These are phyloP conservation scores for Helicoverpa zea DNA, from an alignment of 1,140 invertebrate genomes.

Conservation along the genomic window DNA sequence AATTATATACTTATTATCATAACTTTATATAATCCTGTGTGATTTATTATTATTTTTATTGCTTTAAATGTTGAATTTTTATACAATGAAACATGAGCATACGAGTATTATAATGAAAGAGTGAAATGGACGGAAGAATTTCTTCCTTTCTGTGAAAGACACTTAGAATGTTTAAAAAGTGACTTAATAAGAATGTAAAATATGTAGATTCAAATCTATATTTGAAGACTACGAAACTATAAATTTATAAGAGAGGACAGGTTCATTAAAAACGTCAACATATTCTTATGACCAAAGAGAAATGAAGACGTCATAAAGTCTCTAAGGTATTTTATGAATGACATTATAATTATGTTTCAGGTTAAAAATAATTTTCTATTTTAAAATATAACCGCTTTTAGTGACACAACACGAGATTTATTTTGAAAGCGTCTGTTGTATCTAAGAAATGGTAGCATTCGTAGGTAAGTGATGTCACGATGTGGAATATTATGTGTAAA, in stretches of 20 bases:
- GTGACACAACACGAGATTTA: neutral
- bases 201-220: neutral
- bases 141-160: too few relatives aligned
- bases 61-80: too few relatives aligned
- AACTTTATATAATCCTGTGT: neutral
- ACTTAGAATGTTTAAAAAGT: too few relatives aligned
- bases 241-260: neutral
- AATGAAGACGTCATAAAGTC: conserved; percentile 14
- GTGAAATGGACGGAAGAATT: too few relatives aligned
- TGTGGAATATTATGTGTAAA: neutral
- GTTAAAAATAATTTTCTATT: neutral
- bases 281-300: neutral
- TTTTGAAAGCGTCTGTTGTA: neutral
- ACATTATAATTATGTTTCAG: conserved; percentile 4
- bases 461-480: too few relatives aligned
- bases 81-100: too few relatives aligned
- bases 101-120: too few relatives aligned
- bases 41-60: neutral
- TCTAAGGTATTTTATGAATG: neutral
- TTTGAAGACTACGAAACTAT: conserved; percentile 2
- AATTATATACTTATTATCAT: neutral
- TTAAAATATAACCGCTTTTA: neutral
- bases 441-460: neutral
- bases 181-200: neutral
- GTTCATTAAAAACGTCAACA: conserved; percentile 14